Base-by-base conservation (phyloP, 2,888 invertebrate species). In the Leptinotarsa tumamoca region DNA sequence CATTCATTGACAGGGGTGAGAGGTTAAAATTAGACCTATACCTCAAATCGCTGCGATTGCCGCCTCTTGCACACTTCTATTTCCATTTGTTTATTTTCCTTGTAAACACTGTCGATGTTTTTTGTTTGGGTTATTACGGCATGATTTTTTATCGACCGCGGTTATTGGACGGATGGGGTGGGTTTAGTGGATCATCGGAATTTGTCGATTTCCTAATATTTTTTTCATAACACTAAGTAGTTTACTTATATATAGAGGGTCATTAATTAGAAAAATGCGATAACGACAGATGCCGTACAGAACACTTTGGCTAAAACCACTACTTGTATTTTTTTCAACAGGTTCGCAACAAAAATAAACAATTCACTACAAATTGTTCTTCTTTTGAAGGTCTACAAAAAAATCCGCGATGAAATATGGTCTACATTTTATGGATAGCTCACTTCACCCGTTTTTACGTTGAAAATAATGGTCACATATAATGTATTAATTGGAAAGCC, bases 21-120 rank as follows among this genome's bases (percentile, higher is more conserved):
- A 86, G 87, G 86, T 87, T 87, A 87, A 86, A 86, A 86, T 87
- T 87, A 87, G 87, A 86, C 77, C 81, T 70, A 80, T 81, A 80
- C 80, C 82, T 81, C 82, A 78, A 81, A 77, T 80, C 51, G 51
- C 51, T 52, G 13, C n/a, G 68, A 50, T 56, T 18, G 18, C 33
- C 15, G 17, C n/a, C 52, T 27, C 52, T 15, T 52, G 43, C 76
- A 61, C 72, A 74, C 69, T 74, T 56, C 71, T 70, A 71, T 78
- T 78, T 71, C 61, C 74, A 73, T 75, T 68, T 76, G 78, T 78
- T 74, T 78, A 73, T 76, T 78, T 54, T 76, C 72, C 56, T 76
- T 74, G 27, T 73, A 73, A 76, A 76, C 75, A 76, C n/a, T 33
- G 68, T 15, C 63, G 61, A 72, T 76, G 68, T 74, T 78, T 76